These are phyloP conservation scores for Spea multiplicata DNA, from an alignment of 2,113 vertebrate genomes.

Conservation along the genomic window DNA sequence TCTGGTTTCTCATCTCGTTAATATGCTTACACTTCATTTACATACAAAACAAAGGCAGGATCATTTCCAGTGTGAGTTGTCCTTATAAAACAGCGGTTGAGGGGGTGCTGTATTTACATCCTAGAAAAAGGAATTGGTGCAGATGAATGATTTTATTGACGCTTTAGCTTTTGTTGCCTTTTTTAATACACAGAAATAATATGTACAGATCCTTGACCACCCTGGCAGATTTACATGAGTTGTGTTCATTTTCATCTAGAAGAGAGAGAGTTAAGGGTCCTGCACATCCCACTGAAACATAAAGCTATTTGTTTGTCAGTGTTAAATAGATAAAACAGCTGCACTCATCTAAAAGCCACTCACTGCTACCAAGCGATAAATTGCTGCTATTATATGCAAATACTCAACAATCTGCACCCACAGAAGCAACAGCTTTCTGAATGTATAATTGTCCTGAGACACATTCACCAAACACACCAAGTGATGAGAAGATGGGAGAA, in stretches of 20 bases:
- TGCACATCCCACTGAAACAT: constrained; percentile 22
- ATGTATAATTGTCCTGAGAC: constrained; percentile 45
- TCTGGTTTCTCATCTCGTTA: constrained; percentile 19
- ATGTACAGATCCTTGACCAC: too few relatives aligned
- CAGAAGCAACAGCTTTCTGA: constrained; percentile 44
- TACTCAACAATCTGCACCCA: constrained; percentile 48
- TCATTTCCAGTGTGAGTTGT: background rate
- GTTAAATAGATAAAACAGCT: constrained; percentile 50
- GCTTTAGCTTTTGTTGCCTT: too few relatives aligned
- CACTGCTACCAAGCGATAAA: constrained; percentile 48
- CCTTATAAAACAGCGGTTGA: background rate
- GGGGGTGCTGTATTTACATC: background rate
- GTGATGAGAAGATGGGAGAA: constrained; percentile 15
- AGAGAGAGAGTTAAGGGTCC: constrained; percentile 28
- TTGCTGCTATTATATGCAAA: constrained; percentile 50
- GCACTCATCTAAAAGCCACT: constrained; percentile 49
- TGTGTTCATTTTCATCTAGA: background rate
- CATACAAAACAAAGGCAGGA: constrained; percentile 1
- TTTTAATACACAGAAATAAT: too few relatives aligned
- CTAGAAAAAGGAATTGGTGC: background rate
- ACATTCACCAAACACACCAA: constrained; percentile 36
- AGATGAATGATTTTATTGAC: too few relatives aligned
- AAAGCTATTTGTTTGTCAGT: constrained; percentile 46
- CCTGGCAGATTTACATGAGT: too few relatives aligned
- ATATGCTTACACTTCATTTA: constrained; percentile 16